These are phyloP conservation scores for Hemibagrus wyckioides DNA, from an alignment of 2,113 vertebrate genomes.

Conservation along the genomic window DNA sequence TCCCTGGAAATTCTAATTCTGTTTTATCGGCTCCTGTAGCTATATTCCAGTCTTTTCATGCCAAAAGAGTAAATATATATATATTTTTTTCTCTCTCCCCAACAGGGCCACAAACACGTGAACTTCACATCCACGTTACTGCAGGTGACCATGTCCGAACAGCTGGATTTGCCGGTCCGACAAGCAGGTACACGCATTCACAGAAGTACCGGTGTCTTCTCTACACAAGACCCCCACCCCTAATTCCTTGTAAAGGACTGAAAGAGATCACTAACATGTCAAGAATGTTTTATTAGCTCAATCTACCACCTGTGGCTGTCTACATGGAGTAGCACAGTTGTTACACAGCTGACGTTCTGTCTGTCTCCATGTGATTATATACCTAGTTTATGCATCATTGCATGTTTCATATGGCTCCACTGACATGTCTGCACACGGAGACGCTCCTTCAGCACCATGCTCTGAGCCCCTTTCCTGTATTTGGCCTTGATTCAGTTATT, in stretches of 20 bases:
- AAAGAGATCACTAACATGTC: not conserved
- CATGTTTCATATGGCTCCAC: not conserved
- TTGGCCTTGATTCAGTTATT: not conserved
- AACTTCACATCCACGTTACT: conserved; percentile 96
- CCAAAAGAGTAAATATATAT: not conserved
- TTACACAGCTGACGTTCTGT: conserved; percentile 15
- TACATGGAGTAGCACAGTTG: not conserved
- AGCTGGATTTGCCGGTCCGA: conserved; percentile 95
- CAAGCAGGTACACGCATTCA: conserved; percentile 88
- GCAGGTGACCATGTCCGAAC: conserved; percentile 96
- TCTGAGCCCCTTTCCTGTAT: not conserved
- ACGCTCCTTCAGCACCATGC: not conserved
- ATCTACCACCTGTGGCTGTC: not conserved
- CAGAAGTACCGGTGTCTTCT: not conserved
- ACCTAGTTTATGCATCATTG: not conserved
- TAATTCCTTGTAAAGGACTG: not conserved
- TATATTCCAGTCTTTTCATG: not conserved
- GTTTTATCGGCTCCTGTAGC: not conserved
- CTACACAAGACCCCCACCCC: not conserved
- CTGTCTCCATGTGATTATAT: not conserved
- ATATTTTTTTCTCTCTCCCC: conserved; percentile 45
- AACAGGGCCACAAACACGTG: conserved; percentile 89
- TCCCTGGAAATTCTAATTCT: conserved; percentile 19
- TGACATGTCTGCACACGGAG: not conserved
- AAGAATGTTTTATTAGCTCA: not conserved